Conservation (phyloP, 2,888 invertebrate genomes). For the Actias luna region DNA sequence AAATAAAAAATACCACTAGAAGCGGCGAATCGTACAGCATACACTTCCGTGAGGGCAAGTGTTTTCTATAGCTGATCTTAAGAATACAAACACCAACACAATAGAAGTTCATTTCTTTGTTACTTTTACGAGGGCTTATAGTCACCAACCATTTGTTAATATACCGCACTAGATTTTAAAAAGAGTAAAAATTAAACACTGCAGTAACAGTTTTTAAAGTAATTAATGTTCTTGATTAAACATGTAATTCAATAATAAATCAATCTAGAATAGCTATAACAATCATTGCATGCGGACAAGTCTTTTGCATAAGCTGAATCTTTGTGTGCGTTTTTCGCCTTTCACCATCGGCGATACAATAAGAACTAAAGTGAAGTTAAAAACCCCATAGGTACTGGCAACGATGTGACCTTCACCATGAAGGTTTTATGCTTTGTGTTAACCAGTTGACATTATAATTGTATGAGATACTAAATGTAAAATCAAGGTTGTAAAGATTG, state of each 20-base stretch:
- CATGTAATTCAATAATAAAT: no score
- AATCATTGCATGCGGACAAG: neutral
- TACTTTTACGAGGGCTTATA: no score
- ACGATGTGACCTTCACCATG: neutral
- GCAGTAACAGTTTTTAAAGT: no score
- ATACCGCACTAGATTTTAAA: no score
- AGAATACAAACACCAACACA: neutral
- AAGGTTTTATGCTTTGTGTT: neutral
- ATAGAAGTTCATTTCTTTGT: neutral
- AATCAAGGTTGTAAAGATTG: conserved; percentile 5
- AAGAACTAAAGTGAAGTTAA: neutral
- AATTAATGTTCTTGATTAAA: no score
- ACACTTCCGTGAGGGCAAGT: neutral
- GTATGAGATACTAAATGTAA: conserved; percentile 8
- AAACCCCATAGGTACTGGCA: neutral
- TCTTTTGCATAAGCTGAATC: neutral
- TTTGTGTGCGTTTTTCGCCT: neutral
- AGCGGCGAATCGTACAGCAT: neutral
- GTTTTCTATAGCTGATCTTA: neutral
- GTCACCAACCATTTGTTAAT: no score
- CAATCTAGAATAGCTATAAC: no score
- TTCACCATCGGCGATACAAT: neutral
- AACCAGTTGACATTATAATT: neutral
- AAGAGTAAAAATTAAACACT: no score
- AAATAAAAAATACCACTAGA: neutral